phyloP scores from a whole-genome alignment of 35 echinoderm and acorn worm genomes.

The Apostichopus japonicus region DNA sequence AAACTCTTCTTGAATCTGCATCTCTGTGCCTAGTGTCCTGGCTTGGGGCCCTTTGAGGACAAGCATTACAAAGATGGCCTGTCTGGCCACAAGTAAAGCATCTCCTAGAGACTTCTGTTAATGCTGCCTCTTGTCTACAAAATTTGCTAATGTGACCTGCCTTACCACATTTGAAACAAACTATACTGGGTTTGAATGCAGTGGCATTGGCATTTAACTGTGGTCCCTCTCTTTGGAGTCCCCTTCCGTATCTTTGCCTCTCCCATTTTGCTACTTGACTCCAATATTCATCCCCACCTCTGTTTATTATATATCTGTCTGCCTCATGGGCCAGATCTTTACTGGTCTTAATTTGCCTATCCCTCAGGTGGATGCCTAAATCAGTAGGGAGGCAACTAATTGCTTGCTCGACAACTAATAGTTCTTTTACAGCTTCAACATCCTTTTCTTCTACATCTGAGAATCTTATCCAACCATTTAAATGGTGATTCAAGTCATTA shows the following conservation, averaged over 20 bases:
- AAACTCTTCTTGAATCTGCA: not conserved
- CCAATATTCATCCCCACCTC: too few species aligned
- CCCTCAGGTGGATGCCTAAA: not conserved
- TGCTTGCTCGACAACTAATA: not conserved
- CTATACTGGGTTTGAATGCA: not conserved
- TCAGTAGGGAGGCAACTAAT: not conserved
- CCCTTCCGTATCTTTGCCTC: not conserved
- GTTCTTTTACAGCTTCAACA: not conserved
- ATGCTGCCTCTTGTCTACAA: not conserved
- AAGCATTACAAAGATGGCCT: not conserved
- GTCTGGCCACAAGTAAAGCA: not conserved
- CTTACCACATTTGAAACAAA: slow-evolving; percentile 7
- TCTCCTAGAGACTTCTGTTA: not conserved
- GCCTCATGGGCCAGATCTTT: not conserved
- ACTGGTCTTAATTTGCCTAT: not conserved
- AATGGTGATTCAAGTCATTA: not conserved
- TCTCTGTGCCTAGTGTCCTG: too few species aligned
- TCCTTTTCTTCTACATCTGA: not conserved
- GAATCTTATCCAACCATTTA: not conserved
- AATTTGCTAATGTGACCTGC: not conserved
- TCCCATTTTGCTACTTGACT: not conserved
- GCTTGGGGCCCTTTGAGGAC: not conserved
- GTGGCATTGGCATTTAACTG: not conserved
- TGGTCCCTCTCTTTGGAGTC: not conserved
- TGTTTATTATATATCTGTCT: too few species aligned